phyloP scores from a whole-genome alignment of 2,797 vertebrate species.

The Schizopygopsis malacanthus region DNA sequence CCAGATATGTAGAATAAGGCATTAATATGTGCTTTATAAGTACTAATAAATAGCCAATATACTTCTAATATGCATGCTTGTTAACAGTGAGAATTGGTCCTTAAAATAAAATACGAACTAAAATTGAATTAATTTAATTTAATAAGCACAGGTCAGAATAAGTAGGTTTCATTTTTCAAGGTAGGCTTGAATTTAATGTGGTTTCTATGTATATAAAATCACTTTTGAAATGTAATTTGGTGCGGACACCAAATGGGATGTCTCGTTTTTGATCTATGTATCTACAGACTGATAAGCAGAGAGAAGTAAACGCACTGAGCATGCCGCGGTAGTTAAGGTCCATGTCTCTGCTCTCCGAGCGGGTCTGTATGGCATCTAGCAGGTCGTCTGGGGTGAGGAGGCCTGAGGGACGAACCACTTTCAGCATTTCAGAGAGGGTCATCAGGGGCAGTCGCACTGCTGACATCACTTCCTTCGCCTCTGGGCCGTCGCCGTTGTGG shows the following conservation, averaged over 20 bases:
- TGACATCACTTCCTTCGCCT: slow-evolving; percentile 89
- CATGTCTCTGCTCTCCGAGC: slow-evolving; percentile 97
- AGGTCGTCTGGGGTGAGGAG: slow-evolving; percentile 93
- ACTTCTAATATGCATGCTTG: background rate
- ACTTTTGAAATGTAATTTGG: background rate
- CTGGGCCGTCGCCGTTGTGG: slow-evolving; percentile 83
- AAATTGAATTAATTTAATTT: no score
- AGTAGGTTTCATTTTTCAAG: background rate
- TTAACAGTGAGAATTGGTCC: background rate
- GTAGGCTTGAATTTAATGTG: background rate
- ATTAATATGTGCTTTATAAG: background rate
- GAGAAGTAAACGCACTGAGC: slow-evolving; percentile 84
- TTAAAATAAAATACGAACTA: no score
- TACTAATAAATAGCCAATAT: background rate
- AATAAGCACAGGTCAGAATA: no score
- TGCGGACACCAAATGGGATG: background rate
- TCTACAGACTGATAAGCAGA: slow-evolving; percentile 3
- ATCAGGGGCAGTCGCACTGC: slow-evolving; percentile 94
- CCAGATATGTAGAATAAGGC: background rate
- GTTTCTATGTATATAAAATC: background rate
- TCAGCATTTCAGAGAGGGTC: slow-evolving; percentile 95
- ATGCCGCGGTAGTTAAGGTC: slow-evolving; percentile 98
- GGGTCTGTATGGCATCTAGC: slow-evolving; percentile 95
- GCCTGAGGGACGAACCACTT: slow-evolving; percentile 91
- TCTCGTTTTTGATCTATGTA: background rate